Percentiles rank a stretch among this genome's conserved stretches.
Evolutionary conservation across 1,140 invertebrate species (phyloP).

Genomic region (Coelopa frigida): DNA sequence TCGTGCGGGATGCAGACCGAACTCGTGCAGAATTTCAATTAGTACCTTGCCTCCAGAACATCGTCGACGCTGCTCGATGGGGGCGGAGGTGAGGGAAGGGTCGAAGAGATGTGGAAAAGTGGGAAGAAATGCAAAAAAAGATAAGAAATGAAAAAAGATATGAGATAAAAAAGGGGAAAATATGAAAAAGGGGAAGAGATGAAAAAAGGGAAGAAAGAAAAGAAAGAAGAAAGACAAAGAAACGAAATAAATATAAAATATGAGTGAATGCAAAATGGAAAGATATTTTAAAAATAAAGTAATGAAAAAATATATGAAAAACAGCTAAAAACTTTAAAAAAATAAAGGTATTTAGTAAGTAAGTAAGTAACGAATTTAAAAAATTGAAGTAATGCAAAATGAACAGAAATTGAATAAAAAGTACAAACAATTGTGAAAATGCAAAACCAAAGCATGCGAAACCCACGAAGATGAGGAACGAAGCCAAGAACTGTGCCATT

Average conservation of each 20-base stretch:
- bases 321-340: not conserved
- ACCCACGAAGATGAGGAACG: too few species aligned
- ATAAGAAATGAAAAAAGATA: not conserved
- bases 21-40: slow-evolving; percentile 14
- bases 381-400: not conserved
- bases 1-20: too few species aligned
- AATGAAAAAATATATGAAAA: not conserved
- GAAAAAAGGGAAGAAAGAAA: not conserved
- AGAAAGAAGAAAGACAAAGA: not conserved
- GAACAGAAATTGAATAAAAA: not conserved
- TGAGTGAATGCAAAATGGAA: not conserved
- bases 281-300: not conserved
- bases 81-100: too few species aligned
- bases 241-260: not conserved
- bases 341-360: not conserved
- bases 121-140: too few species aligned
- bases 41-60: slow-evolving; percentile 7
- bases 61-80: too few species aligned
- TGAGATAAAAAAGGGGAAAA: not conserved
- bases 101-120: too few species aligned
- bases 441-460: too few species aligned
- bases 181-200: not conserved
- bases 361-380: not conserved
- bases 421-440: too few species aligned
- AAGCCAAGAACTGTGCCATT: too few species aligned